These are phyloP conservation scores for Malthinus flaveolus DNA, from an alignment of 2,888 invertebrate genomes.

Conservation along the genomic window DNA sequence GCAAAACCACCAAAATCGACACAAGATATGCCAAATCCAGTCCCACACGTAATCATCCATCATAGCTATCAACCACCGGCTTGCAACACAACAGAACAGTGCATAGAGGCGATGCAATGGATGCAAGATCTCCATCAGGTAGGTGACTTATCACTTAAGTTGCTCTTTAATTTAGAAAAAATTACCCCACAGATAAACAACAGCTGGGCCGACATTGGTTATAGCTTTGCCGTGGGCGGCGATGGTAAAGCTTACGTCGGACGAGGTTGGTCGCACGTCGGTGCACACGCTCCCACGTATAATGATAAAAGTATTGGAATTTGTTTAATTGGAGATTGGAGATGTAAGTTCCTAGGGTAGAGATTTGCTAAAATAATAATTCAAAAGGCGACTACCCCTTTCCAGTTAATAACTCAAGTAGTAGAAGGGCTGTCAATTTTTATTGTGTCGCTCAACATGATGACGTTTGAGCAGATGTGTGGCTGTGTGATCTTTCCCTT, in stretches of 20 bases:
- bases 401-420: neutral
- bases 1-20: conserved; percentile 57
- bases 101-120: conserved; percentile 62
- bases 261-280: conserved; percentile 69
- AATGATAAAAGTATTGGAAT: conserved; percentile 71
- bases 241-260: conserved; percentile 73
- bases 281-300: conserved; percentile 72
- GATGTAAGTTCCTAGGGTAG: conserved; percentile 60
- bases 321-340: conserved; percentile 73
- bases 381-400: neutral
- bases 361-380: neutral
- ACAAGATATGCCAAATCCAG: conserved; percentile 60
- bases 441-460: too few relatives aligned
- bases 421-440: too few relatives aligned
- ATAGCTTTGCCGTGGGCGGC: conserved; percentile 72
- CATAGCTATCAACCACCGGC: conserved; percentile 69
- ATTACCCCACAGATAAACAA: conserved; percentile 42
- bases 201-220: conserved; percentile 73
- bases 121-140: conserved; percentile 70
- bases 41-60: conserved; percentile 71
- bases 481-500: too few relatives aligned
- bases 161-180: too few relatives aligned
- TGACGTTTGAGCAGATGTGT: too few relatives aligned
- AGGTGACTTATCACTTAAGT: too few relatives aligned
- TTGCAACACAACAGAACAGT: conserved; percentile 60